Percentiles rank a stretch among this genome's conserved stretches.
Evolutionary conservation across 1,140 invertebrate species (phyloP).

Genomic region (Kradibia gibbosae): DNA sequence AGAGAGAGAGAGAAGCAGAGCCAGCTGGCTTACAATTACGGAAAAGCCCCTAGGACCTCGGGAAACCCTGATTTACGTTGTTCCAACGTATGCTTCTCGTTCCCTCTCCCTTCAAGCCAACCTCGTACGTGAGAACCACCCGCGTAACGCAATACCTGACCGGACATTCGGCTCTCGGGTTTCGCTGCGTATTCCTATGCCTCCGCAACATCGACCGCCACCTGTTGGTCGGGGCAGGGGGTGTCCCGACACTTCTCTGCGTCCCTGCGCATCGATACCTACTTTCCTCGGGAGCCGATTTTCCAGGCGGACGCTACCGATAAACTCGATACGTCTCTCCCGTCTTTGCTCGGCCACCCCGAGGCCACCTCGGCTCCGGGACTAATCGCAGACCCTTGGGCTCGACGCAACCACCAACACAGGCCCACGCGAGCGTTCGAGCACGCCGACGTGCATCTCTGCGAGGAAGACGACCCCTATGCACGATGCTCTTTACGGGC

Average conservation of each 20-base stretch:
- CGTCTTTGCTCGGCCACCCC: too few species aligned
- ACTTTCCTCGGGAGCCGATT: neutral
- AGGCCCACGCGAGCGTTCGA: too few species aligned
- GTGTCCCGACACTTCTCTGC: neutral
- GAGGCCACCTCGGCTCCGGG: too few species aligned
- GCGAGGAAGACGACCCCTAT: too few species aligned
- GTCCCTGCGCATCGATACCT: neutral
- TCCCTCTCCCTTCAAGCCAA: neutral
- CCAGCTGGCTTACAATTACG: too few species aligned
- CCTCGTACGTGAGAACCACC: constrained; percentile 7
- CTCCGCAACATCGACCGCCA: constrained; percentile 5
- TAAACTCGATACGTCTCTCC: too few species aligned
- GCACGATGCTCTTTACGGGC: too few species aligned
- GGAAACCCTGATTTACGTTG: neutral
- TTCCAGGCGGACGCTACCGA: too few species aligned
- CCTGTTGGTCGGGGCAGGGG: constrained; percentile 16
- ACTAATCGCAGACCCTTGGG: too few species aligned
- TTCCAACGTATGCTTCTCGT: neutral
- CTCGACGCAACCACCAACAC: too few species aligned
- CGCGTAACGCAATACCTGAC: constrained; percentile 32
- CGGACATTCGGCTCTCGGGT: constrained; percentile 44
- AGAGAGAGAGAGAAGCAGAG: too few species aligned
- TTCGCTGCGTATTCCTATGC: constrained; percentile 5
- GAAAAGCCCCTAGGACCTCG: neutral
- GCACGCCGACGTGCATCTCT: too few species aligned